Conservation (phyloP, 2,797 vertebrate species). For the Lepilemur septentrionalis region DNA sequence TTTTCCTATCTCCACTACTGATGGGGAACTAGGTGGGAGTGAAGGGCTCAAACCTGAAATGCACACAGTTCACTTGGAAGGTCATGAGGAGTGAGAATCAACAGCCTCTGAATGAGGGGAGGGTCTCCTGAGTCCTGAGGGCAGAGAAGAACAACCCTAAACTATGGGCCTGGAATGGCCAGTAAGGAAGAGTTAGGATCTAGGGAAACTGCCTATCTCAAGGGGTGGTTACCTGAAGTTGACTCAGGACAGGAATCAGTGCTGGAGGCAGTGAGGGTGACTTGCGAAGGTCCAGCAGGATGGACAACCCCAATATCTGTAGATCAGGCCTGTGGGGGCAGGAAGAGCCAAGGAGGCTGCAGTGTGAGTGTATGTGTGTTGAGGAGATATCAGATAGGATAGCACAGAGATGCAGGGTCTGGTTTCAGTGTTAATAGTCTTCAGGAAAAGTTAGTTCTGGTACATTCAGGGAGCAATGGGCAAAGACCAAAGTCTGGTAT, state of each 20-base stretch:
- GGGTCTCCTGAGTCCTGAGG: slow-evolving; percentile 57
- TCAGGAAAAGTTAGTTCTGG: background rate
- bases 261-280: slow-evolving; percentile 67
- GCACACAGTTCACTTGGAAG: slow-evolving; percentile 44
- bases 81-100: slow-evolving; percentile 61
- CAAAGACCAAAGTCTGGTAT: background rate
- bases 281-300: slow-evolving; percentile 80
- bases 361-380: background rate
- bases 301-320: slow-evolving; percentile 72
- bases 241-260: slow-evolving; percentile 75
- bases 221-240: slow-evolving; percentile 77
- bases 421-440: background rate
- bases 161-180: background rate
- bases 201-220: background rate
- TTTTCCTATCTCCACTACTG: background rate
- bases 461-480: background rate
- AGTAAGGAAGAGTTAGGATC: background rate
- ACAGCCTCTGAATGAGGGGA: slow-evolving; percentile 69
- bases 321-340: slow-evolving; percentile 78
- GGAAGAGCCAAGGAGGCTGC: background rate
- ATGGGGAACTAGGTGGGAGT: background rate
- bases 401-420: background rate
- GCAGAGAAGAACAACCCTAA: background rate
- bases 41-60: slow-evolving; percentile 69
- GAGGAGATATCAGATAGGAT: background rate